Evolutionary conservation across 2,113 vertebrate species (phyloP), one percentile per base, ranked within the genome.

Genomic region (Corythoichthys haematopterus): DNA sequence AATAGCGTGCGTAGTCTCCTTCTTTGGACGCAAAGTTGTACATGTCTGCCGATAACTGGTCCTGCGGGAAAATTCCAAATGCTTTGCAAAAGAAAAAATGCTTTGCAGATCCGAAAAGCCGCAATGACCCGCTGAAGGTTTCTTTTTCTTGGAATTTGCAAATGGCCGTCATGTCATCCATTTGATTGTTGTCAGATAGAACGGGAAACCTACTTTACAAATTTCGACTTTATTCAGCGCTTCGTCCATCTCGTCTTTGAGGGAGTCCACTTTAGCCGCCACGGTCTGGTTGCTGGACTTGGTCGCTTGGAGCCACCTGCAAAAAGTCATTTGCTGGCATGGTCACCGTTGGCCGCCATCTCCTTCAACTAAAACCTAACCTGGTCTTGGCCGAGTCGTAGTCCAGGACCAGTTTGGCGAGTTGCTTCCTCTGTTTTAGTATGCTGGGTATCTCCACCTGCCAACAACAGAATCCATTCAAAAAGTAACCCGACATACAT

Each of bases 221-320:
- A 89, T 90, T 76, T 99, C 97, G 48, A 99, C 95, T 94, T 98
- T 98, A 79, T 95, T 98, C 59, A 93, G 93, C 68, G 97, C 97
- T 86, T 99, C 97, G 36, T 98, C 97, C 96, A 98, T 95, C 87
- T 99, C 97, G 51, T 99, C 97, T 77, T 97, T 97, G 6, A 98
- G 91, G 1, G 92, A 94, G 65, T 98, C 97, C n/a, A 90, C 89
- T 84, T 98, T 99, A 3, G 94, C 93, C 13, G 93, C 91, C 84
- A 96, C 93, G 6, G 95, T 91, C 79, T 93, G 96, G 88, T 95
- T 95, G 80, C 90, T 94, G 62, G 95, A 94, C 83, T 95, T 99
- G 71, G 90, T 87, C 36, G 94, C 93, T 88, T 98, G 97, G 72
- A 91, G 90, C 79, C 92, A 96, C 33, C 97, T 99, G 87, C 1